Evolutionary conservation across 2,113 vertebrate species (phyloP).

Genomic region (Melanotaenia duboulayi): DNA sequence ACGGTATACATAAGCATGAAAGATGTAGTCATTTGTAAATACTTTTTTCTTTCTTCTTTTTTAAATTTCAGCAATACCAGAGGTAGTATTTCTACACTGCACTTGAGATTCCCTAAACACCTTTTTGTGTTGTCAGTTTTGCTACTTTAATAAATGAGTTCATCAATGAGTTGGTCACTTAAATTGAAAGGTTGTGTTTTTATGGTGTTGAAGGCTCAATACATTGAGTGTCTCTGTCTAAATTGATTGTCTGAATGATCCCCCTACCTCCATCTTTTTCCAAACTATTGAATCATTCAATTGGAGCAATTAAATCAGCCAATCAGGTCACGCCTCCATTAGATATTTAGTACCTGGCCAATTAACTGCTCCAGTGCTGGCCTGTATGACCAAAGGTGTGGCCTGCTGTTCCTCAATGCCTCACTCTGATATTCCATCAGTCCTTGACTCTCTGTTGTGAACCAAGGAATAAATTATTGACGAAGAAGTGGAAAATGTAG

Average conservation of each 20-base stretch:
- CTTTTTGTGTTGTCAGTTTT: slow-evolving; percentile 17
- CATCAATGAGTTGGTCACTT: slow-evolving; percentile 58
- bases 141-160: slow-evolving; percentile 40
- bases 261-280: slow-evolving; percentile 8
- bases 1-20: slow-evolving; percentile 38
- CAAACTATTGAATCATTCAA: slow-evolving; percentile 79
- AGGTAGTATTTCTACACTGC: slow-evolving; percentile 2
- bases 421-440: slow-evolving; percentile 67
- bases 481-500: slow-evolving; percentile 50
- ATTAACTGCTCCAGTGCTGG: slow-evolving; percentile 70
- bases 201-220: slow-evolving; percentile 52
- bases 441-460: slow-evolving; percentile 56
- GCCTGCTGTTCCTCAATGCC: slow-evolving; percentile 55
- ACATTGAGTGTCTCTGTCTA: slow-evolving; percentile 57
- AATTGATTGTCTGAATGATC: slow-evolving; percentile 47
- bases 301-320: slow-evolving; percentile 77
- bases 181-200: slow-evolving; percentile 44
- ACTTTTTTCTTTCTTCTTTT: neutral
- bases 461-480: slow-evolving; percentile 73
- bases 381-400: slow-evolving; percentile 58
- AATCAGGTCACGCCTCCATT: slow-evolving; percentile 75
- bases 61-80: neutral
- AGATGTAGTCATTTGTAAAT: slow-evolving; percentile 14
- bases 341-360: slow-evolving; percentile 77
- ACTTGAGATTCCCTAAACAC: neutral